phyloP scores from a whole-genome alignment of 2,113 vertebrate species.

The Thalassarche chlororhynchos region DNA sequence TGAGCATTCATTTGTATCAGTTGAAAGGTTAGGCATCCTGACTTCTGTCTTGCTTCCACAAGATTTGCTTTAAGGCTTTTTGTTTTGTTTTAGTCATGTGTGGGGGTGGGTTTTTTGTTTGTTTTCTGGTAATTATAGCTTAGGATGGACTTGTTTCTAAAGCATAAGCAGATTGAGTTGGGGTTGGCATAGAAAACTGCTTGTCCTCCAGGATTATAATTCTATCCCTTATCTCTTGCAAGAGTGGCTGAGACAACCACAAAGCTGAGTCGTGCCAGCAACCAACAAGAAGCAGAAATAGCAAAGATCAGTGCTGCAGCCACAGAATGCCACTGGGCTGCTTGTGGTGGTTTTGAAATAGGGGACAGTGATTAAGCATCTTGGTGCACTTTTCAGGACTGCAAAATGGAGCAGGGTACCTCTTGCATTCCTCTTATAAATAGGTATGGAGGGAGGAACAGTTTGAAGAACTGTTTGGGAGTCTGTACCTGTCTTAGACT shows the following conservation, averaged over 20 bases:
- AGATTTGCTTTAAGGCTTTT: background rate
- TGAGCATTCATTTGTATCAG: background rate
- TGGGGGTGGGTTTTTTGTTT: background rate
- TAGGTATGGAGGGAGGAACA: background rate
- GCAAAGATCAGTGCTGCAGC: background rate
- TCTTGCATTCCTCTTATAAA: background rate
- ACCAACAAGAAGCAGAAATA: background rate
- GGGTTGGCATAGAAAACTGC: background rate
- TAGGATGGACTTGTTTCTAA: background rate
- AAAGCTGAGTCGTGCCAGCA: constrained; percentile 30
- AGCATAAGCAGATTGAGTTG: background rate
- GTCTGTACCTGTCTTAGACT: background rate
- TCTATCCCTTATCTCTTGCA: constrained; percentile 2
- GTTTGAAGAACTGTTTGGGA: background rate
- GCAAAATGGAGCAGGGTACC: background rate
- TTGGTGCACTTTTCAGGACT: background rate
- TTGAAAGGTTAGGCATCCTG: background rate
- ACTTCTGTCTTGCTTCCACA: background rate
- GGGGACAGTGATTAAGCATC: background rate
- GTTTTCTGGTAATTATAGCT: background rate
- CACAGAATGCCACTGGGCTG: background rate
- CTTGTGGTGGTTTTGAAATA: background rate
- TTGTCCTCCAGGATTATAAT: background rate
- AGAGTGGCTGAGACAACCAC: background rate
- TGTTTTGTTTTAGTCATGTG: background rate